phyloP scores from a whole-genome alignment of 2,888 invertebrate genomes.

The Drosophila recens region DNA sequence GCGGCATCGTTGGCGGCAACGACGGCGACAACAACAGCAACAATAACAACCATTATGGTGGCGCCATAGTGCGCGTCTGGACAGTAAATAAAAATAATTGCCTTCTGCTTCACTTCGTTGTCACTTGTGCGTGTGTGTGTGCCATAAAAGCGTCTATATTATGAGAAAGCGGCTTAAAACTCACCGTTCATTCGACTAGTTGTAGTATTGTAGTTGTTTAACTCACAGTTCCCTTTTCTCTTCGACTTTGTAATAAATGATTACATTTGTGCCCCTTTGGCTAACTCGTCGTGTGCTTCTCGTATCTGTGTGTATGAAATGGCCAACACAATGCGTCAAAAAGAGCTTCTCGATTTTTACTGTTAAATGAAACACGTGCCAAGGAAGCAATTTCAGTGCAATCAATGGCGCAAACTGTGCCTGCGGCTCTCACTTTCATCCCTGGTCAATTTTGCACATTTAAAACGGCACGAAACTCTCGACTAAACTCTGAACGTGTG shows the following conservation, averaged over 20 bases:
- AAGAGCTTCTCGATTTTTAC: conserved; percentile 58
- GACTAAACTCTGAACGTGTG: conserved; percentile 23
- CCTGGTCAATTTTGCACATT: conserved; percentile 61
- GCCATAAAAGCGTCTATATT: conserved; percentile 71
- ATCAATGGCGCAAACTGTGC: conserved; percentile 62
- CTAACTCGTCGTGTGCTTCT: not conserved
- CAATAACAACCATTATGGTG: conserved; percentile 66
- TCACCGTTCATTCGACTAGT: conserved; percentile 21
- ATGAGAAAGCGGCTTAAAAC: conserved; percentile 72
- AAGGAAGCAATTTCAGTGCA: conserved; percentile 80
- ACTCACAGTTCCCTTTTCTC: conserved; percentile 2
- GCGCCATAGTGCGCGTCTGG: conserved; percentile 83
- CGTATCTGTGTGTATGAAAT: conserved; percentile 47
- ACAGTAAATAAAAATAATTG: conserved; percentile 84
- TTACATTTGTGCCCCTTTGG: conserved; percentile 12
- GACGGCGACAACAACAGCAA: conserved; percentile 59
- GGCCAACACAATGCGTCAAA: conserved; percentile 61
- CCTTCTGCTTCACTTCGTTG: conserved; percentile 80
- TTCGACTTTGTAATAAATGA: conserved; percentile 28
- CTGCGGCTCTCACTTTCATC: conserved; percentile 33
- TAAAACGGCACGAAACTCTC: conserved; percentile 52
- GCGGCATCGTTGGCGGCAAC: conserved; percentile 46
- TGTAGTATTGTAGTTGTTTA: not conserved
- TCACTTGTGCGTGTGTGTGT: conserved; percentile 55
- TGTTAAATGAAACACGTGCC: conserved; percentile 82